Conservation (phyloP, 2,888 invertebrate genomes). For the Maniola hyperantus region DNA sequence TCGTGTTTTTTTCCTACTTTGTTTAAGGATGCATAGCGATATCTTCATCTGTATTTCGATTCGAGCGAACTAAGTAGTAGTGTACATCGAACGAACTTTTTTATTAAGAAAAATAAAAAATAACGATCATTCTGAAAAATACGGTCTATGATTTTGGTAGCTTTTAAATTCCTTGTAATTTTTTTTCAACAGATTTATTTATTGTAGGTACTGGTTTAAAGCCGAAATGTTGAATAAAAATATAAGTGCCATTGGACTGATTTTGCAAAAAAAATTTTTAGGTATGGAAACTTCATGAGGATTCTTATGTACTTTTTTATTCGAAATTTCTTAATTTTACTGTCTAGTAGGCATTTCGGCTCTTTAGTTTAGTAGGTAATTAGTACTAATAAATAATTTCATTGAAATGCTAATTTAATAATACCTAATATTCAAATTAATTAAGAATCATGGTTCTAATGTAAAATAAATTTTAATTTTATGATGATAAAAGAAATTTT, state of each 20-base stretch:
- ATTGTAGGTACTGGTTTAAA: not conserved
- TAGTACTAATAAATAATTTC: too few relatives aligned
- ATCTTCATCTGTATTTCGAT: constrained; percentile 23
- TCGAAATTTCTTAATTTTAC: too few relatives aligned
- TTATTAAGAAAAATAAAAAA: not conserved
- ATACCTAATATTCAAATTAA: not conserved
- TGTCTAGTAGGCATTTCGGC: too few relatives aligned
- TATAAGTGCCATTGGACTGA: not conserved
- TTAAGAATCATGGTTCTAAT: not conserved
- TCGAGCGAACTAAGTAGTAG: constrained; percentile 33
- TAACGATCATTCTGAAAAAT: constrained; percentile 6
- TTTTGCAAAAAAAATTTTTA: not conserved
- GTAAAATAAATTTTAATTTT: not conserved
- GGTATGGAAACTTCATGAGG: not conserved
- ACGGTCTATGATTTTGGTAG: not conserved
- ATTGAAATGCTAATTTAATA: too few relatives aligned
- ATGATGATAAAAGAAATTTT: not conserved
- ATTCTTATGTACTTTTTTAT: not conserved
- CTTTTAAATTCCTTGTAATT: not conserved
- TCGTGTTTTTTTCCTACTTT: not conserved
- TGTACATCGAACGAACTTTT: constrained; percentile 36
- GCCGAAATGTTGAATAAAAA: not conserved
- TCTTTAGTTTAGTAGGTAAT: too few relatives aligned
- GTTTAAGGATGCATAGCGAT: constrained; percentile 6
- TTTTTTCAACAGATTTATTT: not conserved